Base-by-base conservation (phyloP, 2,888 invertebrate species). In the Drosophila borborema region DNA sequence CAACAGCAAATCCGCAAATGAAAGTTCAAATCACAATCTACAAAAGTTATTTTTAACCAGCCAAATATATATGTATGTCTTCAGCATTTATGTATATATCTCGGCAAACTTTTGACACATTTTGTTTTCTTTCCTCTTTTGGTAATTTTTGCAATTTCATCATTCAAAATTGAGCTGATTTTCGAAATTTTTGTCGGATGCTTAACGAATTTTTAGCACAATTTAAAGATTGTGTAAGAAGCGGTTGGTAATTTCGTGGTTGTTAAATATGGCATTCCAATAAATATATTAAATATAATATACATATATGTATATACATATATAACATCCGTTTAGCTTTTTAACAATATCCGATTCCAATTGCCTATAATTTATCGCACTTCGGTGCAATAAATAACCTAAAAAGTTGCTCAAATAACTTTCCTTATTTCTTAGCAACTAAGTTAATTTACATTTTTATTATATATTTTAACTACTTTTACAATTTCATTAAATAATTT, bases 91-190 rank as follows among this genome's bases (percentile, higher is more conserved):
- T 16, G 18, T 55, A 18, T 34, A 18, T 53, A 34, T 53, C 34
- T 72, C 49, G 45, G 59, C 67, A 67, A 55, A 67, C 45, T 46
- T 28, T n/a, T 51, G 40, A 18, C 56, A 56, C 55, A 66, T 76
- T 77, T 80, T 51, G 53, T 67, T 56, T 71, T 75, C 76, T 54
- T 76, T 80, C 61, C 58, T 12, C 36, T 18, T 43, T 48, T 55
- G 56, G 38, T 60, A 49, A 78, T 79, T 70, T 82, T 82, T 82
- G 73, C 67, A 81, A 82, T 89, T 88, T 86, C 86, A 81, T 90
- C 90, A 86, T 76, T 74, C 34, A 36, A 85, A 80, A 87, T 87
- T 85, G 77, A 59, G 74, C 53, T 9, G 63, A 64, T 59, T 79
- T 67, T 67, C 46, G 71, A 81, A 73, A 73, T 76, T 54, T 34